Evolutionary conservation across 2,113 vertebrate species (phyloP).

Genomic region (Hypanus sabinus): DNA sequence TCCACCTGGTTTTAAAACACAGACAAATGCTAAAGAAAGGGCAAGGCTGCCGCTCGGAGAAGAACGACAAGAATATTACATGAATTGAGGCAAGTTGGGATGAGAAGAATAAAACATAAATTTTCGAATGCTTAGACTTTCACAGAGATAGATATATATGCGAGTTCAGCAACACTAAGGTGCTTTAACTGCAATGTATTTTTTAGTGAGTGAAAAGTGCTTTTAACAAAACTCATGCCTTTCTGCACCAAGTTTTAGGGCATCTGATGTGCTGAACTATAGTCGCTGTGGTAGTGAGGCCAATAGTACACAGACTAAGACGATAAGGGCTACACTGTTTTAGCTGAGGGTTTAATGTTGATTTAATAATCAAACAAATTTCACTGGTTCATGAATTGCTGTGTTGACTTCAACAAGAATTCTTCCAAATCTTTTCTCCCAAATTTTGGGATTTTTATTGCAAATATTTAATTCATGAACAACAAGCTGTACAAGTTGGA

Average conservation of each 20-base stretch:
- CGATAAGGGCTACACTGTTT: background rate
- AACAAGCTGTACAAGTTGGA: slow-evolving; percentile 26
- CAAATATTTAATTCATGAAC: slow-evolving; percentile 23
- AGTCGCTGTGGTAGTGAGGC: background rate
- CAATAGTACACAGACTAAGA: background rate
- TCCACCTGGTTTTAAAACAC: too few species aligned
- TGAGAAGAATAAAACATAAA: background rate
- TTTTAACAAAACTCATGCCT: background rate
- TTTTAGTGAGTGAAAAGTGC: background rate
- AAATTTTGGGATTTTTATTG: slow-evolving; percentile 31
- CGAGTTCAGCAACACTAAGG: background rate
- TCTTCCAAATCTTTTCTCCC: slow-evolving; percentile 5
- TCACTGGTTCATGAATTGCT: background rate
- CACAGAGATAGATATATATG: background rate
- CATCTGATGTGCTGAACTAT: too few species aligned
- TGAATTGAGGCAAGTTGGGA: background rate
- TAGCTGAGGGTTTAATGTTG: background rate
- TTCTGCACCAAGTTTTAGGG: background rate
- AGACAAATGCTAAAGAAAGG: too few species aligned
- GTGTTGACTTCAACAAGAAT: background rate
- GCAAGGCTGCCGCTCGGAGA: too few species aligned
- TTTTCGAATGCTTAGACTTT: background rate
- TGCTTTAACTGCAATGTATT: background rate
- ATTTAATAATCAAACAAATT: background rate
- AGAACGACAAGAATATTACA: background rate